Base-by-base conservation (phyloP, 2,797 vertebrate species). In the Coregonus ussuriensis region DNA sequence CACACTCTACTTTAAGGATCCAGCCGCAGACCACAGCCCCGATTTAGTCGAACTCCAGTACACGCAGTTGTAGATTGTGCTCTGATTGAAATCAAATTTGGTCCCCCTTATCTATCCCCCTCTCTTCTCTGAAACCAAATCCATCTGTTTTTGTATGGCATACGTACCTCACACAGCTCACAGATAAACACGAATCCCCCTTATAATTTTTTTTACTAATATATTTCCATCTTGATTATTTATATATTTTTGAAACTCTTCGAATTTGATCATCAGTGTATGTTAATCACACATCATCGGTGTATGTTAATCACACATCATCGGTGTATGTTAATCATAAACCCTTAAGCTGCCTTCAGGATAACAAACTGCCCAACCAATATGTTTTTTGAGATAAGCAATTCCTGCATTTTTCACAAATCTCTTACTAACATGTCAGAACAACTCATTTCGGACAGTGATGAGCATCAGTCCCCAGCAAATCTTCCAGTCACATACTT, bases 1-100 rank as follows among this genome's bases (percentile, higher is more conserved):
- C 94, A 93, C 94, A 93, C 94, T 95, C 91, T 94, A 93, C 94
- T 95, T 93, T 94, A 93, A 93, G 94, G 93, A 94, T 92, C 91
- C 90, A 77, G 82, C 85, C 82, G 77, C 92, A 87, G 94, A 94
- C 75, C 86, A 89, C 66, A 92, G 90, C 91, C 93, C 93, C 65
- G 91, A 93, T 92, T 92, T 94, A 94, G 93, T 93, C 80, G 94
- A 95, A 90, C 91, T 94, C 81, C 94, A 94, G 90, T 94, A 93
- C 89, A 95, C 94, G 75, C 92, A 94, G 92, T 92, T 94, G 87
- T 94, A 94, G 93, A 86, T 85, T 29, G 66, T 87, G 89, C 77
- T 80, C 85, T 83, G 70, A 86, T 77, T 92, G 91, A 94, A 93
- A 94, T 94, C 93, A 93, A 93, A 94, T 93, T 92, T 93, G 93